These are phyloP conservation scores for Geophilus truncorum DNA, from an alignment of 2,888 invertebrate genomes.

Conservation along the genomic window DNA sequence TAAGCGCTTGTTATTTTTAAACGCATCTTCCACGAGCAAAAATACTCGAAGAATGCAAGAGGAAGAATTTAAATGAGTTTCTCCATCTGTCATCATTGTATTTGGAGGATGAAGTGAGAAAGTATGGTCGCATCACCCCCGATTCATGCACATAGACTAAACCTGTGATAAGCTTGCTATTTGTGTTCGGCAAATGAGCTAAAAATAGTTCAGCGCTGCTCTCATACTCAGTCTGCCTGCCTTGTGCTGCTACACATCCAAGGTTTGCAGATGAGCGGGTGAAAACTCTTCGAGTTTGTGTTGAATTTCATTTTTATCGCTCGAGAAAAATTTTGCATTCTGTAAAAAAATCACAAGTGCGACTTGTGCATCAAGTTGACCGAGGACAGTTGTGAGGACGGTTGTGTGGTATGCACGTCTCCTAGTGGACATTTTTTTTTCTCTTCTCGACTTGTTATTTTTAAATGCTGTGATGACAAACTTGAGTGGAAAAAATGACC, in stretches of 20 bases:
- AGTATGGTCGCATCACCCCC: not conserved
- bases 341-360: no score
- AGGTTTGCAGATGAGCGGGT: not conserved
- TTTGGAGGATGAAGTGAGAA: conserved; percentile 19
- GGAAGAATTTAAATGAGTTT: conserved; percentile 19
- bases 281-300: no score
- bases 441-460: not conserved
- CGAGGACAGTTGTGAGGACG: not conserved
- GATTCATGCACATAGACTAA: conserved; percentile 10
- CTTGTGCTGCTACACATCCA: conserved; percentile 10
- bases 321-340: no score
- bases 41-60: conserved; percentile 7
- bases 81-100: conserved; percentile 27
- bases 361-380: not conserved
- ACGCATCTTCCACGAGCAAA: not conserved
- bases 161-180: conserved; percentile 32
- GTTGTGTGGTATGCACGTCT: not conserved
- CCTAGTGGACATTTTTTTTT: not conserved
- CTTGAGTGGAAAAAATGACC: not conserved
- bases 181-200: conserved; percentile 34
- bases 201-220: conserved; percentile 30
- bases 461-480: not conserved
- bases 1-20: not conserved
- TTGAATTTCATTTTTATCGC: no score
- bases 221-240: conserved; percentile 25